phyloP scores from a whole-genome alignment of 2,888 invertebrate genomes.

The Leptinotarsa rubiginosa region DNA sequence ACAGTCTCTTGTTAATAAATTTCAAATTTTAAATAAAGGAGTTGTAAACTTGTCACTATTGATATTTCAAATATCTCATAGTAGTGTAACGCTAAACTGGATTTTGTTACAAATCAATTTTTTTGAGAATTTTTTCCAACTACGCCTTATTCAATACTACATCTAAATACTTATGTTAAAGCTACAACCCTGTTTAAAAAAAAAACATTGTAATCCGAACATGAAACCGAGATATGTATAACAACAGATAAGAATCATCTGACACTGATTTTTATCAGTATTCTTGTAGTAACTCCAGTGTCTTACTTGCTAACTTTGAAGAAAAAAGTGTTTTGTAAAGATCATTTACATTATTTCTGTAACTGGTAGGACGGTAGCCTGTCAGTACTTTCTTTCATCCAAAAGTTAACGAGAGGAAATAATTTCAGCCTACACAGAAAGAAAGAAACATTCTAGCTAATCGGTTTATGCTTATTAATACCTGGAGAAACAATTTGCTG shows the following conservation, averaged over 20 bases:
- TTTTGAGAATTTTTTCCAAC: neutral
- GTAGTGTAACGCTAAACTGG: neutral
- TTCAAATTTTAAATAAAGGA: neutral
- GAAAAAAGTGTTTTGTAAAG: too few relatives aligned
- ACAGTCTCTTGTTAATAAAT: constrained; percentile 8
- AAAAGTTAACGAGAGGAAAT: too few relatives aligned
- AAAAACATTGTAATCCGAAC: neutral
- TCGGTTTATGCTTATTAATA: too few relatives aligned
- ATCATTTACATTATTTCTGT: too few relatives aligned
- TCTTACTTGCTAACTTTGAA: neutral
- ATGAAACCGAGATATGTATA: neutral
- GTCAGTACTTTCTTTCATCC: too few relatives aligned
- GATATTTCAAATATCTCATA: neutral
- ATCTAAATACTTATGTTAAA: constrained; percentile 6
- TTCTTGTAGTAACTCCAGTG: neutral
- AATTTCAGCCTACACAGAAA: too few relatives aligned
- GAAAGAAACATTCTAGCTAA: too few relatives aligned
- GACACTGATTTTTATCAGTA: neutral
- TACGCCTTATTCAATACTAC: constrained; percentile 1
- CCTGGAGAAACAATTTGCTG: too few relatives aligned
- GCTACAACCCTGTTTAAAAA: constrained; percentile 16
- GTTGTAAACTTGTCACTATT: neutral
- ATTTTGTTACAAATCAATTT: neutral
- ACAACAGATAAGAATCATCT: too few relatives aligned
- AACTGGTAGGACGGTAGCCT: too few relatives aligned